These are phyloP conservation scores for Amphipyra tragopoginis DNA, from an alignment of 2,888 invertebrate genomes.

Conservation along the genomic window DNA sequence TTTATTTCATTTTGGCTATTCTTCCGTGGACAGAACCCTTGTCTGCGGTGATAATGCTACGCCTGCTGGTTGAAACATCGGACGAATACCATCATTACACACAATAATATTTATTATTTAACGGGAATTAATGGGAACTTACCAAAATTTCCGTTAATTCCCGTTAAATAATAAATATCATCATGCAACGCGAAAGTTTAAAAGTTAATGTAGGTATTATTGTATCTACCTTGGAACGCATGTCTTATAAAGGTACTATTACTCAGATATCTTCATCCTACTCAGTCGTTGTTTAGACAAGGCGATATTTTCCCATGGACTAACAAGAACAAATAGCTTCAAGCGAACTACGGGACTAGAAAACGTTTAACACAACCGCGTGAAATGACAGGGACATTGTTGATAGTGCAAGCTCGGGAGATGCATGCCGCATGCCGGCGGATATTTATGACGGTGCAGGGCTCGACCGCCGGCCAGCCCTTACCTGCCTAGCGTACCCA, in stretches of 20 bases:
- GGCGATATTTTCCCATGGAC: constrained; percentile 59
- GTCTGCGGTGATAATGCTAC: too few species aligned
- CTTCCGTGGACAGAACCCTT: too few species aligned
- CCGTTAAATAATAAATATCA: too few species aligned
- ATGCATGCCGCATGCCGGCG: constrained; percentile 61
- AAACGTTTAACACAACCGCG: constrained; percentile 71
- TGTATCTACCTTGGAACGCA: neutral
- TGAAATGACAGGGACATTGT: constrained; percentile 70
- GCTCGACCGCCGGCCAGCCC: constrained; percentile 60
- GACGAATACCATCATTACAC: too few species aligned
- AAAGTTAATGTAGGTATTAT: too few species aligned
- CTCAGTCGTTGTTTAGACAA: constrained; percentile 50
- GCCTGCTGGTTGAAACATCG: too few species aligned
- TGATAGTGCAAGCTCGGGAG: constrained; percentile 59
- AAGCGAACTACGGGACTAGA: constrained; percentile 59
- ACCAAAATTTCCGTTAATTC: too few species aligned
- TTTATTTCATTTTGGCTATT: too few species aligned
- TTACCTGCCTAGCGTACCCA: constrained; percentile 70
- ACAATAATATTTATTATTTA: too few species aligned
- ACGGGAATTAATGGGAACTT: too few species aligned
- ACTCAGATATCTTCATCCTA: constrained; percentile 34
- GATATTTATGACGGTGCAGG: constrained; percentile 66
- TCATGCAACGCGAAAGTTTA: too few species aligned
- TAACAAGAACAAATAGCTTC: constrained; percentile 68
- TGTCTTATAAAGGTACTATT: constrained; percentile 5